Percentiles rank a stretch among this genome's conserved stretches.
Evolutionary conservation across 2,888 invertebrate species (phyloP).

Genomic region (Drosophila acutilabella): DNA sequence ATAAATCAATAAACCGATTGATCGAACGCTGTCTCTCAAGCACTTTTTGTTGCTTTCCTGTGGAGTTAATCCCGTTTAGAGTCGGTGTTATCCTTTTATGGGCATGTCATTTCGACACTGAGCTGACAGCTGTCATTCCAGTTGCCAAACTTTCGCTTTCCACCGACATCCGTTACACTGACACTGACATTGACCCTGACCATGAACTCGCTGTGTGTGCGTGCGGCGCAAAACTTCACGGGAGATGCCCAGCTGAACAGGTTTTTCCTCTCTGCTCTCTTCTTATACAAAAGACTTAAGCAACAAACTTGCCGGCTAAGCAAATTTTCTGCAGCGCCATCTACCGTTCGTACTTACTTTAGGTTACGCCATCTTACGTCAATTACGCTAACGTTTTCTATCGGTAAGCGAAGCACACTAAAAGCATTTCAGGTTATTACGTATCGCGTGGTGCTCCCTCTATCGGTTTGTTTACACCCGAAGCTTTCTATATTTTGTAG

Average conservation of each 20-base stretch:
- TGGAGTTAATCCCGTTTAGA: slow-evolving; percentile 8
- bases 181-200: slow-evolving; percentile 68
- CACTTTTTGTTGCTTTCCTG: not conserved
- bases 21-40: not conserved
- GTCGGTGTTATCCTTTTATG: slow-evolving; percentile 26
- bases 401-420: too few relatives aligned
- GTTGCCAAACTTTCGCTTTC: slow-evolving; percentile 48
- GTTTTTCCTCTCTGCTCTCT: slow-evolving; percentile 22
- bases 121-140: slow-evolving; percentile 21
- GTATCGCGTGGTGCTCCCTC: too few relatives aligned
- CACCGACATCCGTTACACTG: slow-evolving; percentile 23
- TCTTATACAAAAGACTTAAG: slow-evolving; percentile 65
- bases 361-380: too few relatives aligned
- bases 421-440: too few relatives aligned
- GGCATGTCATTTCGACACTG: slow-evolving; percentile 20
- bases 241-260: slow-evolving; percentile 34
- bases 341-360: not conserved
- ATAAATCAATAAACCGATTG: slow-evolving; percentile 28
- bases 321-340: not conserved
- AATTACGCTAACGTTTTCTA: too few relatives aligned
- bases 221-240: slow-evolving; percentile 26
- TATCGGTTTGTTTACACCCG: too few relatives aligned
- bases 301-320: slow-evolving; percentile 62
- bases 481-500: too few relatives aligned
- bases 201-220: slow-evolving; percentile 38